A percentile compares a stretch with the other conserved stretches of the same genome.
These are phyloP conservation scores for Cossypha niveicapilla DNA, from an alignment of 2,797 vertebrate genomes.

Conservation along the genomic window DNA sequence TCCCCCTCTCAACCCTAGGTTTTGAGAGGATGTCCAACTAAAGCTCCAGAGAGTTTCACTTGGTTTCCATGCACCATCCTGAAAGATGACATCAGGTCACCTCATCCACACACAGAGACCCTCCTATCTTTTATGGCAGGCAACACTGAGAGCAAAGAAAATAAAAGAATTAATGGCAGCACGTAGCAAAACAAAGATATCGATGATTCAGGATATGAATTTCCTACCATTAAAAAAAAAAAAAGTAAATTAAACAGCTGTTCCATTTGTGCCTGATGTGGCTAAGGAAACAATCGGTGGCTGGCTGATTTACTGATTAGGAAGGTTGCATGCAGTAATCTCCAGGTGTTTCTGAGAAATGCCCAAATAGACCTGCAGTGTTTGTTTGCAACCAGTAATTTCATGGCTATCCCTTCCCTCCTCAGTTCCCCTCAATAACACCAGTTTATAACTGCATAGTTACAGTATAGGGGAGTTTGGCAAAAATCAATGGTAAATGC, in stretches of 20 bases:
- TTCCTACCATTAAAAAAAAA: constrained; percentile 50
- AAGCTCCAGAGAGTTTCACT: background rate
- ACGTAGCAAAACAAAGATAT: constrained; percentile 46
- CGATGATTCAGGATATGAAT: constrained; percentile 37
- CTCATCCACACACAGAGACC: background rate
- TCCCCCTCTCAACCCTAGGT: background rate
- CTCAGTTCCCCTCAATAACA: constrained; percentile 16
- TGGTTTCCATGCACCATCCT: background rate
- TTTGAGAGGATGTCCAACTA: background rate
- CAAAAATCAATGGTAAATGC: constrained; percentile 47
- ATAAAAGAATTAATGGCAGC: background rate
- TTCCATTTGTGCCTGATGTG: constrained; percentile 60
- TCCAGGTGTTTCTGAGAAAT: constrained; percentile 57
- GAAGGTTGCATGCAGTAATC: constrained; percentile 17
- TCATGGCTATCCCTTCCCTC: constrained; percentile 31
- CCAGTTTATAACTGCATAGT: constrained; percentile 25
- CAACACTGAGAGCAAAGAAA: background rate
- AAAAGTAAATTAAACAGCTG: constrained; percentile 64
- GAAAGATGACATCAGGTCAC: background rate
- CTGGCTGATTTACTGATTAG: constrained; percentile 56
- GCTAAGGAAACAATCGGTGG: constrained; percentile 45
- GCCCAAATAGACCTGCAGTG: background rate
- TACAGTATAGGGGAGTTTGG: background rate
- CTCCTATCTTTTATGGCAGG: background rate
- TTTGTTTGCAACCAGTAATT: constrained; percentile 64